These are phyloP conservation scores for Tympanoctomys barrerae DNA, from an alignment of 2,797 vertebrate species.

Conservation along the genomic window DNA sequence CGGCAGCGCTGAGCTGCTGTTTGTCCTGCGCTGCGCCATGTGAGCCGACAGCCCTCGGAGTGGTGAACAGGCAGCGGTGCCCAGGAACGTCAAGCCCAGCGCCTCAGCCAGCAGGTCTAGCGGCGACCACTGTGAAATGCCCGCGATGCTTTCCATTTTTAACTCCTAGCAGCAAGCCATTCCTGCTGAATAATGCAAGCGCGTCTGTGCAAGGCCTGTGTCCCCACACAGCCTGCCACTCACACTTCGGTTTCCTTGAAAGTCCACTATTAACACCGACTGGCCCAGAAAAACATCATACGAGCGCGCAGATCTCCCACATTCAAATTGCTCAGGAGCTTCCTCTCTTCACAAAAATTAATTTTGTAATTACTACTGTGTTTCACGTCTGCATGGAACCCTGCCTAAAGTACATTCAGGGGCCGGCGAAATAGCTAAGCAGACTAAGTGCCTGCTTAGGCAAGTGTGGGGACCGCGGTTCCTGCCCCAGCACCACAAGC, in stretches of 20 bases:
- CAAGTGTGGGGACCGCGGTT: too few species aligned
- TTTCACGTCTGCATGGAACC: background rate
- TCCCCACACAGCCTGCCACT: slow-evolving; percentile 44
- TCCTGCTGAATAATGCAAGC: slow-evolving; percentile 7
- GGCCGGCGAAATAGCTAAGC: too few species aligned
- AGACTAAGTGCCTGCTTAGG: too few species aligned
- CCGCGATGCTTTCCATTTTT: background rate
- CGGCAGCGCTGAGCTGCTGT: background rate
- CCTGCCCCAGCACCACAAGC: too few species aligned
- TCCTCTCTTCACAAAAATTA: background rate
- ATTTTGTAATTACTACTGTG: slow-evolving; percentile 1
- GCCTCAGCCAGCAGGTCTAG: background rate
- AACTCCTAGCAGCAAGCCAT: slow-evolving; percentile 29
- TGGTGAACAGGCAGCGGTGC: background rate
- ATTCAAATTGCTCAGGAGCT: background rate
- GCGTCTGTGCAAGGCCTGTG: background rate
- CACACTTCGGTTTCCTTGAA: background rate
- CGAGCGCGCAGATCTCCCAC: background rate
- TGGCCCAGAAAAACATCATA: background rate
- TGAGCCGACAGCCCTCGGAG: background rate
- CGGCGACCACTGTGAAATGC: background rate
- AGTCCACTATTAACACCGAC: background rate
- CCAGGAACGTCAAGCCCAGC: background rate
- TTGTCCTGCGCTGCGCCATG: background rate
- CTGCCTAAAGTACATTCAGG: background rate